Percentiles rank a stretch among this genome's conserved stretches.
phyloP scores from a whole-genome alignment of 1,140 invertebrate species.

The Rhagoletis pomonella region DNA sequence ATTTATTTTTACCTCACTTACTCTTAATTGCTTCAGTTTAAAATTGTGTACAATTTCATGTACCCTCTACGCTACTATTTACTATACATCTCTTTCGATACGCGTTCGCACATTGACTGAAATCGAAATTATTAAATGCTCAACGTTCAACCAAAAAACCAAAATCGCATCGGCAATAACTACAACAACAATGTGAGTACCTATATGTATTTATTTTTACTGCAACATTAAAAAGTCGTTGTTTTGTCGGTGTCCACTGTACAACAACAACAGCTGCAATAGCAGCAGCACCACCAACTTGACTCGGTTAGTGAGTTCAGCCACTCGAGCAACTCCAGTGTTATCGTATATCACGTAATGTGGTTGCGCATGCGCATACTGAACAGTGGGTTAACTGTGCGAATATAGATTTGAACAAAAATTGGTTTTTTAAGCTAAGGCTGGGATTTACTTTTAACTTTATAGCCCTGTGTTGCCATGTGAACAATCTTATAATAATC shows the following conservation, averaged over 20 bases:
- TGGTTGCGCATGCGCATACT: slow-evolving; percentile 11
- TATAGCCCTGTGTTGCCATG: too few relatives aligned
- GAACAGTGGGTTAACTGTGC: background rate
- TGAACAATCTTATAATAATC: too few relatives aligned
- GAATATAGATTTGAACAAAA: too few relatives aligned
- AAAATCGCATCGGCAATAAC: background rate
- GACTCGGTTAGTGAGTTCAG: slow-evolving; percentile 23
- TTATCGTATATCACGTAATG: slow-evolving; percentile 39
- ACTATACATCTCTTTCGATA: slow-evolving; percentile 4
- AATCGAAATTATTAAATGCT: slow-evolving; percentile 39
- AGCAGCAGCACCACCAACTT: background rate
- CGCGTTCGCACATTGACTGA: slow-evolving; percentile 49
- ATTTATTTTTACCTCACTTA: background rate
- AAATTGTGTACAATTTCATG: background rate
- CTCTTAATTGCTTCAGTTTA: background rate
- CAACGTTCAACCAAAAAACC: slow-evolving; percentile 16
- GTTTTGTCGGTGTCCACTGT: background rate
- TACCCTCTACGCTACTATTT: background rate
- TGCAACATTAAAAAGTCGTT: background rate
- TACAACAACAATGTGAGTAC: background rate
- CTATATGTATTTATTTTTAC: background rate
- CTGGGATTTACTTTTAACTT: too few relatives aligned
- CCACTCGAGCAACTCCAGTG: slow-evolving; percentile 4
- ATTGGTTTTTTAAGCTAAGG: too few relatives aligned
- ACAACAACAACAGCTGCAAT: too few relatives aligned